Evolutionary conservation across 2,888 invertebrate species (phyloP), one percentile per base, ranked within the genome.

Genomic region (Amphipoea lucens): DNA sequence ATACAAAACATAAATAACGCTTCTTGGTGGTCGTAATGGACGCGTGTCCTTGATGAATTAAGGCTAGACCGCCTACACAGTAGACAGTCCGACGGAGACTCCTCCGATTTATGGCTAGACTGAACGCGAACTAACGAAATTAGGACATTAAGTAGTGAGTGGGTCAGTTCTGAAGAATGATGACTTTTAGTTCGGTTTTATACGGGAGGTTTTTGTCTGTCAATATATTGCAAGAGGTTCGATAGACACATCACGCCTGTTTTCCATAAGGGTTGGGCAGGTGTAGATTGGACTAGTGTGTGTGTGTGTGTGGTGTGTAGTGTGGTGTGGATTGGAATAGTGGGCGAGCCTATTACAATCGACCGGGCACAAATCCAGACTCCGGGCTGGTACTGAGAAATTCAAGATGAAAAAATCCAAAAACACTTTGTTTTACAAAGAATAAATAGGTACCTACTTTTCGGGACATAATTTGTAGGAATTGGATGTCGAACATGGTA

Each of bases 41-140:
- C 14, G 40, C 29, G 29, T 65, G 74, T 80, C 81, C 86, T 89
- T 89, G 86, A 85, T 45, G 42, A 84, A 84, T 82, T 76, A 82
- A 23, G 62, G 57, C 70, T 74, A 74, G 74, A 79, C 65, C n/a
- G 40, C 9, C 72, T 1, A 42, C 5, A 75, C 62, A 20, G 57
- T 48, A 79, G 81, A 70, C 84, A 81, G 63, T n/a, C 65, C 62
- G 67, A 60, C 42, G 36, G 65, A 63, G 76, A 65, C 65, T 45
- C 42, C 17, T 7, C 63, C 36, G 68, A 89, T 89, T 88, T 87
- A 89, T 82, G 40, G 23, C 80, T 68, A 65, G 60, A 74, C 72
- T 66, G 67, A 81, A 68, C 75, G 62, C 70, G 45, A 84, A 76
- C 69, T 66, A 84, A 80, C n/a, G 36, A 40, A 73, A 82, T 81